Evolutionary conservation across 2,797 vertebrate species (phyloP), one percentile per base, ranked within the genome.

Genomic region (Cottoperca gobio): DNA sequence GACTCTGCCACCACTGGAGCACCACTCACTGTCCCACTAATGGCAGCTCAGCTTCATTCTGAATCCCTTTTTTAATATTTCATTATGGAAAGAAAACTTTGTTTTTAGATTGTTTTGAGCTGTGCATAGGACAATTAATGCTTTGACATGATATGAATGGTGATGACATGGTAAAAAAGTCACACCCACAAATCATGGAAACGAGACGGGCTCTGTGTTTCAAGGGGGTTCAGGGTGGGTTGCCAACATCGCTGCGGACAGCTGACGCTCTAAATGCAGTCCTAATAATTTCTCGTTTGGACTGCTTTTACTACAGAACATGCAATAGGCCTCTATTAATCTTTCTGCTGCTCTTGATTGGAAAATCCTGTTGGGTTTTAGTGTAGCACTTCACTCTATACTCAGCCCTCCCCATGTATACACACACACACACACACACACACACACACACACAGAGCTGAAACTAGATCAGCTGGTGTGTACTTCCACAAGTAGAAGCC

Each of bases 331-430:
- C 64, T 74, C 62, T 76, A 86, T 87, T 94, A 88, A 92, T 93
- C 91, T 91, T 79, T 86, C 73, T 76, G 73, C 85, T 85, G 68
- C 87, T 85, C 84, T 80, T 92, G 91, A 93, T 92, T 92, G 86
- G 86, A 92, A 93, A 92, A 90, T 92, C 89, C 89, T 89, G 80
- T 89, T 88, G 85, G 85, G 91, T 73, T 90, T 94, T 85, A 86
- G 84, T 85, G 83, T 66, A 79, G 81, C 75, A 64, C 82, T 86
- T 68, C 78, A 82, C 69, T 84, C 68, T 35, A 4, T 23, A 33
- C 65, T 50, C 70, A 81, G 46, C 46, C 60, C 49, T 68, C 35
- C 31, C 23, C 37, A 46, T 61, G 1, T 46, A 62, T 31, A 52
- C 33, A 28, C 57, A 63, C 39, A 21, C 67, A 55, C 28, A 42